Conservation (phyloP, 2,888 invertebrate species). For the Lycaena phlaeas region DNA sequence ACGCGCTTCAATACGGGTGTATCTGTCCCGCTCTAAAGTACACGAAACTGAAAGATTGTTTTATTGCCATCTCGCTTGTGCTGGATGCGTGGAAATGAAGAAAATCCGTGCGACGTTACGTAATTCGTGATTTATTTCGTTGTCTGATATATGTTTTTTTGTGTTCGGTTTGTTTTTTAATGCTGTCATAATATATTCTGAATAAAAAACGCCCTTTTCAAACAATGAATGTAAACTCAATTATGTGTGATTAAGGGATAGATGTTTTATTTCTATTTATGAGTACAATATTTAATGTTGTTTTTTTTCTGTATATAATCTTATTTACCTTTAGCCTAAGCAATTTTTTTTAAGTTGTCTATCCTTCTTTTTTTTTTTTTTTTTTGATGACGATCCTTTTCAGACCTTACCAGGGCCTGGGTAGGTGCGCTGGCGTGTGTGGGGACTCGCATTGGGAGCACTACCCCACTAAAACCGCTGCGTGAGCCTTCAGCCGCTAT, state of each 20-base stretch:
- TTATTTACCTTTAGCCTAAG: too few relatives aligned
- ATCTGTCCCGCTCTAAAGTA: constrained; percentile 32
- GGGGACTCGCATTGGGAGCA: too few relatives aligned
- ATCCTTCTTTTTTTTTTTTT: too few relatives aligned
- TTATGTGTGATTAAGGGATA: constrained; percentile 11
- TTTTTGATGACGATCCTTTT: too few relatives aligned
- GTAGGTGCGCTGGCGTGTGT: too few relatives aligned
- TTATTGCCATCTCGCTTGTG: constrained; percentile 29
- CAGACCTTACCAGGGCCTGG: too few relatives aligned
- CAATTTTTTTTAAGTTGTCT: too few relatives aligned
- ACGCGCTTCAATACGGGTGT: constrained; percentile 29
- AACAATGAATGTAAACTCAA: constrained; percentile 6
- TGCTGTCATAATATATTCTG: constrained; percentile 33
- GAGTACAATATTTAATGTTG: not conserved
- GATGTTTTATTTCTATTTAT: not conserved
- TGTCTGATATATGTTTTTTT: constrained; percentile 52
- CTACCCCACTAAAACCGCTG: too few relatives aligned
- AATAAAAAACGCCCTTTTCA: constrained; percentile 1
- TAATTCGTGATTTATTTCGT: constrained; percentile 59
- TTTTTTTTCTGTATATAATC: too few relatives aligned
- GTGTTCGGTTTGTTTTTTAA: constrained; percentile 46
- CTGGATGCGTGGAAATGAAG: constrained; percentile 47
- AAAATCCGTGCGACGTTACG: constrained; percentile 50
- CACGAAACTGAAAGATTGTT: constrained; percentile 19
- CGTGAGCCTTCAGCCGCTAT: too few relatives aligned